A percentile compares a stretch with the other conserved stretches of the same genome.
Evolutionary conservation across 2,888 invertebrate species (phyloP).

Genomic region (Carterocephalus palaemon): DNA sequence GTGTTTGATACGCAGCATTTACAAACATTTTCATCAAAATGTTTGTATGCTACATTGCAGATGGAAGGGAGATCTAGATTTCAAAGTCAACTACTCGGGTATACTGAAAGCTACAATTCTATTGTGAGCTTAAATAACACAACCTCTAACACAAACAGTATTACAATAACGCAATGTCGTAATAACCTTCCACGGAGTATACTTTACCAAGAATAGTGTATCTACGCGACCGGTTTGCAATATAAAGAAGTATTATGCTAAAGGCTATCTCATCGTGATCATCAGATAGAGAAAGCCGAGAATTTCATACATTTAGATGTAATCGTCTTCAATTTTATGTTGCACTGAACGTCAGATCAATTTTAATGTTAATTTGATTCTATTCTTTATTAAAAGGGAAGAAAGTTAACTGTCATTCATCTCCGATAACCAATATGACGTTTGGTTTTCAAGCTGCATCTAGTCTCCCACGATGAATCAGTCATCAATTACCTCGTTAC

Average conservation of each 20-base stretch:
- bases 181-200: too few species aligned
- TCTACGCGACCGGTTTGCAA: not conserved
- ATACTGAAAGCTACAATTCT: too few species aligned
- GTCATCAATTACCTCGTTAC: constrained; percentile 36
- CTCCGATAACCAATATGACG: not conserved
- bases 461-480: constrained; percentile 25
- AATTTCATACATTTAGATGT: constrained; percentile 10
- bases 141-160: too few species aligned
- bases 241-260: constrained; percentile 6
- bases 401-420: not conserved
- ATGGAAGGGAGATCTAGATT: too few species aligned
- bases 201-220: too few species aligned
- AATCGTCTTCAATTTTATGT: not conserved
- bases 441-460: not conserved
- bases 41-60: too few species aligned
- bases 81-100: too few species aligned
- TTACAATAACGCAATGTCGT: too few species aligned
- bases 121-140: too few species aligned
- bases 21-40: too few species aligned
- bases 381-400: not conserved
- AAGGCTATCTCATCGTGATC: constrained; percentile 1
- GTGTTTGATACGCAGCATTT: too few species aligned
- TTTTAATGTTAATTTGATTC: not conserved
- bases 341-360: not conserved
- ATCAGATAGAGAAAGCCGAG: constrained; percentile 15